These are phyloP conservation scores for Holotrichia oblita DNA, from an alignment of 1,140 invertebrate genomes.

Conservation along the genomic window DNA sequence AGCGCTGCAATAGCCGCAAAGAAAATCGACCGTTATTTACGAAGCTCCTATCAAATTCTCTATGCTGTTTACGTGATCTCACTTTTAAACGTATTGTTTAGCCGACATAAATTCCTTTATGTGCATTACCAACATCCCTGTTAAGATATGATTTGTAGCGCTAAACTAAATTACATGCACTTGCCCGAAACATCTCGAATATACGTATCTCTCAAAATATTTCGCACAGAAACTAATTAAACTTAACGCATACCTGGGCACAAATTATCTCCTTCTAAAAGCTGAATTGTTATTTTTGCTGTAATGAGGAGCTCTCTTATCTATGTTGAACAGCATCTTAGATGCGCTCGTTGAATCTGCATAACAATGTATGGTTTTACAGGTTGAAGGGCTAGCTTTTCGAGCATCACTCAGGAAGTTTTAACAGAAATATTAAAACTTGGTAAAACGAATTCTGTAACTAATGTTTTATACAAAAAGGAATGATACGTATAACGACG, in stretches of 20 bases:
- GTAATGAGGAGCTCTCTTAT: constrained; percentile 4
- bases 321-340: background rate
- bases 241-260: background rate
- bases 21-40: too few relatives aligned
- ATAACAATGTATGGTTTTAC: background rate
- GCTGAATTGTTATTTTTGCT: constrained; percentile 1
- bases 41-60: background rate
- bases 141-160: background rate
- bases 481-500: too few relatives aligned
- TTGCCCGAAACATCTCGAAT: background rate
- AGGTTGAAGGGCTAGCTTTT: background rate
- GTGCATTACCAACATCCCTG: background rate
- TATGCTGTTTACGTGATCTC: background rate
- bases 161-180: background rate
- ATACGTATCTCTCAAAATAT: background rate
- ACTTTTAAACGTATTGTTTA: background rate
- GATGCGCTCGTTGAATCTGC: background rate
- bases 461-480: too few relatives aligned
- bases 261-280: background rate
- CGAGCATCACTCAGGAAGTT: background rate
- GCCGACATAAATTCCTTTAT: background rate
- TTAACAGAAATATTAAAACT: too few relatives aligned
- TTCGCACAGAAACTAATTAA: background rate
- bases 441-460: too few relatives aligned
- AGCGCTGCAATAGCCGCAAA: too few relatives aligned